phyloP scores from a whole-genome alignment of 1,140 invertebrate genomes.

The Stenopsyche tienmushanensis region DNA sequence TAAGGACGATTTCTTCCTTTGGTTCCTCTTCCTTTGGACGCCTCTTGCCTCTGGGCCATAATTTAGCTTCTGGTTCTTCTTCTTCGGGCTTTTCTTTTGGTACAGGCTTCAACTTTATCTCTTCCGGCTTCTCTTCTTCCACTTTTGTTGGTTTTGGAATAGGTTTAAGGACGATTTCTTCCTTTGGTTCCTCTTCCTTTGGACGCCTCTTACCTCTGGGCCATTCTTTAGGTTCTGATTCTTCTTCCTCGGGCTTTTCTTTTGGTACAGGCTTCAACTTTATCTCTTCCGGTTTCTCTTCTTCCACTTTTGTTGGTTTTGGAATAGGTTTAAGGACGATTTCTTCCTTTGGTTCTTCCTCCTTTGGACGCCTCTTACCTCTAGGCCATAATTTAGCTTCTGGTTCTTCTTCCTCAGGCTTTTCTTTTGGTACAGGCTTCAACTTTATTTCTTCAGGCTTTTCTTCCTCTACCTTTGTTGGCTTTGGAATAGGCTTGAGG shows the following conservation, averaged over 20 bases:
- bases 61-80: constrained; percentile 40
- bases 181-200: constrained; percentile 47
- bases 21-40: constrained; percentile 47
- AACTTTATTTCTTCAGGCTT: constrained; percentile 33
- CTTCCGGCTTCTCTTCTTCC: constrained; percentile 48
- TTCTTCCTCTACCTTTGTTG: constrained; percentile 41
- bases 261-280: constrained; percentile 43
- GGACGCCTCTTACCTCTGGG: constrained; percentile 50
- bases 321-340: constrained; percentile 49
- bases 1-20: constrained; percentile 51
- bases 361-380: constrained; percentile 47
- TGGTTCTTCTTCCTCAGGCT: constrained; percentile 45
- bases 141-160: constrained; percentile 43
- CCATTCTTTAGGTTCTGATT: constrained; percentile 49
- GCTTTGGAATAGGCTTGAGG: constrained; percentile 41
- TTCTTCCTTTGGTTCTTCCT: constrained; percentile 47
- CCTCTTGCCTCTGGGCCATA: constrained; percentile 45
- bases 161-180: constrained; percentile 42
- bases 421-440: constrained; percentile 25
- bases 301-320: constrained; percentile 43
- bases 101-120: constrained; percentile 54
- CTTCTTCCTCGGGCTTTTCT: constrained; percentile 44
- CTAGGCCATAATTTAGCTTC: constrained; percentile 52
- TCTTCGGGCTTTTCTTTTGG: constrained; percentile 44
- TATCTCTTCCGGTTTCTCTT: constrained; percentile 45